Evolutionary conservation across 2,797 vertebrate genomes (phyloP).

Genomic region (Epinephelus coioides): DNA sequence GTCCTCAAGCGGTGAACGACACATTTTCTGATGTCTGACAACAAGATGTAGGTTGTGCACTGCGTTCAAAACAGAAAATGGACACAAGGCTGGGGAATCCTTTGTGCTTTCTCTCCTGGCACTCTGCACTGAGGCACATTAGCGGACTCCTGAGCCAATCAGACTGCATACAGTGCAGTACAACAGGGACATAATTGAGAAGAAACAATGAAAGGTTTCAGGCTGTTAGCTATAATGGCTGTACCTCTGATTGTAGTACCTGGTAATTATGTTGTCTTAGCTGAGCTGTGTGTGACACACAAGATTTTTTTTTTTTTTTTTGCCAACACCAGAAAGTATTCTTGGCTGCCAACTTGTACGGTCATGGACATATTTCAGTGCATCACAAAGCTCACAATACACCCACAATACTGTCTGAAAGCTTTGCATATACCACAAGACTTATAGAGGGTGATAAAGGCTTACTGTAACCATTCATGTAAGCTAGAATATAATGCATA

Average conservation of each 20-base stretch:
- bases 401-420: neutral
- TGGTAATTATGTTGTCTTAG: constrained; percentile 64
- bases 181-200: constrained; percentile 43
- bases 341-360: neutral
- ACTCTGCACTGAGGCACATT: constrained; percentile 23
- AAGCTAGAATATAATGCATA: neutral
- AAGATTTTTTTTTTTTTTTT: constrained; percentile 3
- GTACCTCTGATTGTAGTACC: constrained; percentile 38
- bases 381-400: neutral
- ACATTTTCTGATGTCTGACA: neutral
- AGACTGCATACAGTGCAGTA: constrained; percentile 30
- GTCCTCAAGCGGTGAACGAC: neutral
- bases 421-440: neutral
- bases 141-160: constrained; percentile 32
- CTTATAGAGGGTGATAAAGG: neutral
- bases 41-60: neutral
- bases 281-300: constrained; percentile 15
- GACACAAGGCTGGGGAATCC: neutral
- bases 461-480: neutral
- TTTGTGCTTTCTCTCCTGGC: constrained; percentile 17
- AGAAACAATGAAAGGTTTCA: constrained; percentile 69
- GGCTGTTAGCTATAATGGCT: constrained; percentile 49
- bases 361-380: constrained; percentile 14
- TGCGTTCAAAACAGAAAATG: constrained; percentile 4
- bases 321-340: neutral